Base-by-base conservation (phyloP, 2,888 invertebrate species). In the Caenorhabditis sp. region DNA sequence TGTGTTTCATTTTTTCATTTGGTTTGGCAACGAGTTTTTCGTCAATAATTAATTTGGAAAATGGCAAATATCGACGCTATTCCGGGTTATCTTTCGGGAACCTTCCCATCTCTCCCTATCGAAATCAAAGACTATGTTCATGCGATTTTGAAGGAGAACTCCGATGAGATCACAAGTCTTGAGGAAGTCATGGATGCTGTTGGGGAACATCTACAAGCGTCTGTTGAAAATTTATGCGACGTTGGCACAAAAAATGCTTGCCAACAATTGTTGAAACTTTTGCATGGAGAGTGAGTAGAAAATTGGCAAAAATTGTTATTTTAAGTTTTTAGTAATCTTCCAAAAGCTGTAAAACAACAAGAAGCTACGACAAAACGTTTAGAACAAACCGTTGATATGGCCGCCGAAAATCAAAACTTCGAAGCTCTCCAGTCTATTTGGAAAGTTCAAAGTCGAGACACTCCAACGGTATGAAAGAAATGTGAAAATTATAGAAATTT, bases 341-440 rank as follows among this genome's bases (percentile, higher is more conserved):
- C 82, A 4, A 74, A 78, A 36, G 74, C 71, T 0, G 68, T 66
- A 3, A 74, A 66, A 17, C 76, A 81, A 58, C 69, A 68, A 50
- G 80, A 71, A 23, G 65, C 77, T 5, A 70, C 76, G 12, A 85
- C 85, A 8, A 75, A 78, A 36, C 82, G 84, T 57, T 77, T 86
- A 26, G 84, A 85, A 26, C 78, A 80, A 62, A 86, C 86, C 10
- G 84, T 86, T 24, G 86, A 86, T 61, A 86, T 86, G 83, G 83
- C 83, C 8, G 77, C 80, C 19, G 81, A 82, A 43, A 82, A 80
- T 49, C 77, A 83, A 43, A 79, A 82, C 54, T 83, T 83, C 62
- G 76, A 78, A 24, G 80, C 77, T 37, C 72, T 84, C 49, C 81
- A 84, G 60, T 79, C 79, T 60, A 84, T 86, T 58, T 86, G 86